A percentile compares a stretch with the other conserved stretches of the same genome.
Evolutionary conservation across 2,797 vertebrate species (phyloP).

Genomic region (Echeneis naucrates): DNA sequence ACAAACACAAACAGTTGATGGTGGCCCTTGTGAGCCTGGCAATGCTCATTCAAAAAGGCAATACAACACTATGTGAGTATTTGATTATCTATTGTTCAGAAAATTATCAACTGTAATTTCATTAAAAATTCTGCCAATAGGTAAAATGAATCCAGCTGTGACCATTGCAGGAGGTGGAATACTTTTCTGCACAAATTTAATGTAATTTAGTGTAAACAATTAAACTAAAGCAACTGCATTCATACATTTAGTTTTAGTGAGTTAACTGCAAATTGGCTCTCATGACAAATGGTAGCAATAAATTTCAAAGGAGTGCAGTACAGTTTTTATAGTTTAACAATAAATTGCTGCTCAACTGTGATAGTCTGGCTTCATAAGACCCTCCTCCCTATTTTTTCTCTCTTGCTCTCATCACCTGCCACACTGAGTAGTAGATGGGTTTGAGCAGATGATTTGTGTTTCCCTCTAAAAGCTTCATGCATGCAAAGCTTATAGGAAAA

Average conservation of each 20-base stretch:
- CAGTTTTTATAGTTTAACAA: neutral
- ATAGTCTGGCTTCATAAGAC: neutral
- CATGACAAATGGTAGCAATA: no score
- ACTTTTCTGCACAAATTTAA: neutral
- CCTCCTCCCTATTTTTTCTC: neutral
- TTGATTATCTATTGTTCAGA: no score
- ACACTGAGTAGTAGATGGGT: slow-evolving; percentile 8
- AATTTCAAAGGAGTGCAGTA: neutral
- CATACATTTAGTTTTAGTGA: no score
- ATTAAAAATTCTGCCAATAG: neutral
- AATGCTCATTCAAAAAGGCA: no score
- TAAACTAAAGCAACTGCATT: neutral
- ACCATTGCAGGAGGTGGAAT: neutral
- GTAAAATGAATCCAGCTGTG: neutral
- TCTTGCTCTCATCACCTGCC: neutral
- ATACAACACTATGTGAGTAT: no score
- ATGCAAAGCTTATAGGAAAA: slow-evolving; percentile 39
- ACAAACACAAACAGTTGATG: no score
- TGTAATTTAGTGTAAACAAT: neutral
- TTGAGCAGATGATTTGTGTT: slow-evolving; percentile 51
- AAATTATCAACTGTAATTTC: neutral
- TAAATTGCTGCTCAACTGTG: neutral
- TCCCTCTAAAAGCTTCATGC: slow-evolving; percentile 56
- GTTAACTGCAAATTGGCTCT: no score
- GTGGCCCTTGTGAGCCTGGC: no score